phyloP scores from a whole-genome alignment of 2,797 vertebrate species.

The Phataginus tricuspis region DNA sequence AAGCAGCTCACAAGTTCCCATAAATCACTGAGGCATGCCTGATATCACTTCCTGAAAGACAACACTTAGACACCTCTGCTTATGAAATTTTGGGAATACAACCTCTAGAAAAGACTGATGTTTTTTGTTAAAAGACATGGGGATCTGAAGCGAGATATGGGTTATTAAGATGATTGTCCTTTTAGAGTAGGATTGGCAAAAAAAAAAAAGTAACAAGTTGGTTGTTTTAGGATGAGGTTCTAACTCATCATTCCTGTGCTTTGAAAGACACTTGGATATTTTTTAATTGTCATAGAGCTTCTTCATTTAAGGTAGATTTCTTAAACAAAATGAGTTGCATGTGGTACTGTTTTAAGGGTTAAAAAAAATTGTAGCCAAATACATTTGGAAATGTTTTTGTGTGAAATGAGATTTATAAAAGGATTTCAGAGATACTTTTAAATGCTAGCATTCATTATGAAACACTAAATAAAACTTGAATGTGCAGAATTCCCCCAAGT shows the following conservation, averaged over 20 bases:
- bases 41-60: neutral
- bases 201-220: neutral
- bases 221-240: neutral
- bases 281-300: neutral
- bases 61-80: neutral
- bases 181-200: neutral
- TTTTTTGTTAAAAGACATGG: neutral
- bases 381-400: neutral
- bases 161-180: neutral
- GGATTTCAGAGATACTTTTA: neutral
- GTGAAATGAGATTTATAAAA: neutral
- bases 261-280: neutral
- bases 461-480: neutral
- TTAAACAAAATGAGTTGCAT: neutral
- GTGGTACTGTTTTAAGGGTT: neutral
- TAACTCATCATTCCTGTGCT: neutral
- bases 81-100: neutral
- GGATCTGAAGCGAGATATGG: neutral
- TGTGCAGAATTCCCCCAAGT: neutral
- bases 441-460: neutral
- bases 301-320: neutral
- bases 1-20: neutral
- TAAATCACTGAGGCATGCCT: neutral
- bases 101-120: neutral
- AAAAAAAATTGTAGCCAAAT: neutral